phyloP scores from a whole-genome alignment of 2,797 vertebrate genomes.

The Sorex maritimensis region DNA sequence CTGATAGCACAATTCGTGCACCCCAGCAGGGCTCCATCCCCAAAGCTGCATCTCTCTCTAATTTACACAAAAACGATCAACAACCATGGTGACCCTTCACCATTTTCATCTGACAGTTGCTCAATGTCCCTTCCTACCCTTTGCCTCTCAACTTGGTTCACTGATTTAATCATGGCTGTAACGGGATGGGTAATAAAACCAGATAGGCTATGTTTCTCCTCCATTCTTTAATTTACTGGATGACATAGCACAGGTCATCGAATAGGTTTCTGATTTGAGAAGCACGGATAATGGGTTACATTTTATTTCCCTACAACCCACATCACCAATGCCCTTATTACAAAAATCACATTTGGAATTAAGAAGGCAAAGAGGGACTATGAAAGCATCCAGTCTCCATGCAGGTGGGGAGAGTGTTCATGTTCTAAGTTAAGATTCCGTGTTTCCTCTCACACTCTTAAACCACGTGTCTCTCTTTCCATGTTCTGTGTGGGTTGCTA shows the following conservation, averaged over 20 bases:
- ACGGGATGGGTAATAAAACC: constrained; percentile 63
- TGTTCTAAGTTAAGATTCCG: not conserved
- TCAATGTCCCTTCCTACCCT: not conserved
- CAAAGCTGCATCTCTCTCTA: rapidly evolving
- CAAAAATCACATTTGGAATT: constrained; percentile 37
- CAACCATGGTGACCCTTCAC: not conserved
- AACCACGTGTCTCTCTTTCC: not conserved
- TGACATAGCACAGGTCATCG: constrained; percentile 64
- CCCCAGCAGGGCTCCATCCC: rapidly evolving
- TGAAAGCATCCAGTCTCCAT: not conserved
- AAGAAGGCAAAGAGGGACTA: not conserved
- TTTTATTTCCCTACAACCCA: constrained; percentile 46
- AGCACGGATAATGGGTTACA: constrained; percentile 62
- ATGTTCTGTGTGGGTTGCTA: not conserved
- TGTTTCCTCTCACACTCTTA: not conserved
- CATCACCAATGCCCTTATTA: not conserved
- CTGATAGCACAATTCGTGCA: not conserved
- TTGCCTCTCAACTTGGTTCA: constrained; percentile 44
- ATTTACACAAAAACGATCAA: not conserved
- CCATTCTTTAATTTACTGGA: constrained; percentile 70
- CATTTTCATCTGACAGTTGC: not conserved
- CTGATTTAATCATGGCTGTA: constrained; percentile 17
- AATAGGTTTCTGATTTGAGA: constrained; percentile 59
- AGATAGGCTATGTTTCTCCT: not conserved
- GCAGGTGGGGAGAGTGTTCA: not conserved